These are phyloP conservation scores for Petrocephalus schoutedeni DNA, from an alignment of 2,797 vertebrate species.

Conservation along the genomic window DNA sequence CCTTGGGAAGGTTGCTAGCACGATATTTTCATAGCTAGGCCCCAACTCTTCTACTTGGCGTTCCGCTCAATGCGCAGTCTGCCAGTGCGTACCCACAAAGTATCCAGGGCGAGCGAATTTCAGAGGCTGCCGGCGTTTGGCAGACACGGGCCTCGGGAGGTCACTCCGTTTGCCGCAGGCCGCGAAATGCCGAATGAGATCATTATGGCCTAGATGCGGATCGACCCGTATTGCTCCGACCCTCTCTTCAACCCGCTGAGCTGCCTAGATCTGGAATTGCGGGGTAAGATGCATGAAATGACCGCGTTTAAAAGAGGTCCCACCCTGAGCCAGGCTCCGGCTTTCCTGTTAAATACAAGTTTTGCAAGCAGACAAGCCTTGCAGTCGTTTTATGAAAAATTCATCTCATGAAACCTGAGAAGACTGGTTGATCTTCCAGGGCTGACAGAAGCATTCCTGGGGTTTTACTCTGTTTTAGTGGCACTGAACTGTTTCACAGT, in stretches of 20 bases:
- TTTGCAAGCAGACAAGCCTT: not conserved
- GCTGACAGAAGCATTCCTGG: slow-evolving; percentile 22
- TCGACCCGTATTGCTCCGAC: not conserved
- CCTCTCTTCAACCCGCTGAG: not conserved
- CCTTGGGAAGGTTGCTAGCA: not conserved
- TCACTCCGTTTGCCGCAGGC: not conserved
- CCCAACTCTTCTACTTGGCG: not conserved
- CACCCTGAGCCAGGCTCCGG: not conserved
- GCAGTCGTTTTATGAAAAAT: slow-evolving; percentile 18
- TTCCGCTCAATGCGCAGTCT: too few species aligned
- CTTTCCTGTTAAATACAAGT: not conserved
- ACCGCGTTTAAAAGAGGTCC: not conserved
- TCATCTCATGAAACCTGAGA: slow-evolving; percentile 22
- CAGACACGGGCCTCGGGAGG: not conserved
- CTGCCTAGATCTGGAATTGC: not conserved
- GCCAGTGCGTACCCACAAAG: not conserved
- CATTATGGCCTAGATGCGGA: not conserved
- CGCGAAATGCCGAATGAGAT: not conserved
- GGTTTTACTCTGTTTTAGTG: slow-evolving; percentile 13
- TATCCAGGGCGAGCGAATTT: not conserved
- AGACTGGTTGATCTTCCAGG: slow-evolving; percentile 15
- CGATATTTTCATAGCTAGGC: not conserved
- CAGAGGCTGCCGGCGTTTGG: not conserved
- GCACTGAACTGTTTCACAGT: slow-evolving; percentile 1
- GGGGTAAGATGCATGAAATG: not conserved